Conservation (phyloP, 2,888 invertebrate genomes). For the Gryllus longicercus region DNA sequence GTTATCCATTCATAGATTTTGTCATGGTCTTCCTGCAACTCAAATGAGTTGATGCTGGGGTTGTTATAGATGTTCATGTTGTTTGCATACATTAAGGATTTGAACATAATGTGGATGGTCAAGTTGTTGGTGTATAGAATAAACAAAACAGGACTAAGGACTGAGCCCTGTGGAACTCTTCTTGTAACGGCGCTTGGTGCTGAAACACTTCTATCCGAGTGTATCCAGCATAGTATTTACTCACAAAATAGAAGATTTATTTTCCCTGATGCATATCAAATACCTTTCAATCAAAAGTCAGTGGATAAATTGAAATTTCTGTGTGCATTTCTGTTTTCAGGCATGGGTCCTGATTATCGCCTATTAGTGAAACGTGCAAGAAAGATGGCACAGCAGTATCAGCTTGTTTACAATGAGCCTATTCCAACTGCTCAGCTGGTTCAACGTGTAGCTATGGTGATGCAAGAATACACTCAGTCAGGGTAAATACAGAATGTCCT, state of each 20-base stretch:
- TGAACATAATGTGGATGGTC: too few species aligned
- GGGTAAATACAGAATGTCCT: conserved; percentile 57
- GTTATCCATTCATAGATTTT: too few species aligned
- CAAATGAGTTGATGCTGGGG: too few species aligned
- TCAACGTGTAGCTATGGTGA: conserved; percentile 91
- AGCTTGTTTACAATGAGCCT: conserved; percentile 84
- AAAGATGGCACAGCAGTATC: conserved; percentile 95
- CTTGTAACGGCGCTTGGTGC: too few species aligned
- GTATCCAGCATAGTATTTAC: too few species aligned
- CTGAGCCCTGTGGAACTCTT: too few species aligned
- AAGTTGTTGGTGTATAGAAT: too few species aligned
- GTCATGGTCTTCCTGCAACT: too few species aligned
- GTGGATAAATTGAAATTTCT: not conserved
- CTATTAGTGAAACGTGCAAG: conserved; percentile 86
- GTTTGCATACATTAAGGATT: too few species aligned
- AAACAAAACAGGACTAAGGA: too few species aligned
- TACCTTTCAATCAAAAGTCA: conserved; percentile 19
- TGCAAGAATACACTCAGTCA: conserved; percentile 99
- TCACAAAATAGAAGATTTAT: not conserved
- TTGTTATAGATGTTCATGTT: too few species aligned
- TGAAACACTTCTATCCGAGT: too few species aligned
- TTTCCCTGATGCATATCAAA: not conserved
- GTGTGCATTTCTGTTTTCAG: conserved; percentile 44
- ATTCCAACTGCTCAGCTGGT: conserved; percentile 97
- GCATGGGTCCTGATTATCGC: conserved; percentile 90